Percentiles rank a stretch among this genome's conserved stretches.
phyloP scores from a whole-genome alignment of 2,797 vertebrate genomes.

The Acropternis orthonyx region DNA sequence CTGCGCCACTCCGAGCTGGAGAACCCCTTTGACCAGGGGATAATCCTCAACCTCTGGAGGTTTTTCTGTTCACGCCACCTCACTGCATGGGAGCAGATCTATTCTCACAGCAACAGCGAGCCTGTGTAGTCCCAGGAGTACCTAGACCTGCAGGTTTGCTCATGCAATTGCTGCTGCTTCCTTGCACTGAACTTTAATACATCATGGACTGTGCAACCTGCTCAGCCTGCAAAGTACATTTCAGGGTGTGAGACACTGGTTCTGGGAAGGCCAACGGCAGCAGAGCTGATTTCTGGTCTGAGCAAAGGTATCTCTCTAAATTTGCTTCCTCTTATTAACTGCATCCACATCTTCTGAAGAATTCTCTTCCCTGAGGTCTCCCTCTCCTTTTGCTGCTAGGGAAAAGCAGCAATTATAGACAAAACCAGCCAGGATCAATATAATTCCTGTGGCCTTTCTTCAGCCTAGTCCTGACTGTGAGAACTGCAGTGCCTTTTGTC shows the following conservation, averaged over 20 bases:
- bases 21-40: constrained; percentile 92
- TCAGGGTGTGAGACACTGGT: neutral
- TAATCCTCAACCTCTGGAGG: constrained; percentile 86
- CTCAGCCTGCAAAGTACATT: neutral
- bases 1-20: constrained; percentile 84
- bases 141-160: neutral
- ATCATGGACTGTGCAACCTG: neutral
- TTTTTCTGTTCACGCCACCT: constrained; percentile 89
- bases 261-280: neutral
- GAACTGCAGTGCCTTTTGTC: neutral
- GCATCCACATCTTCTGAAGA: neutral
- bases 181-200: neutral
- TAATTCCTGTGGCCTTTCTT: neutral
- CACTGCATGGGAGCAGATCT: constrained; percentile 88
- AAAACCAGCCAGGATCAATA: neutral
- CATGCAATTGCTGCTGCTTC: neutral
- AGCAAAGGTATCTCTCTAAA: neutral
- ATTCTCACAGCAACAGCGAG: constrained; percentile 78
- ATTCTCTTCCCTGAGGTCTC: neutral
- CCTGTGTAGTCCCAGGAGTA: constrained; percentile 71
- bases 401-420: neutral
- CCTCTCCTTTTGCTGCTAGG: neutral
- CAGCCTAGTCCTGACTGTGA: neutral
- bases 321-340: neutral
- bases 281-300: neutral